A percentile compares a stretch with the other conserved stretches of the same genome.
phyloP scores from a whole-genome alignment of 2,797 vertebrate species.

The Channallabes apus region DNA sequence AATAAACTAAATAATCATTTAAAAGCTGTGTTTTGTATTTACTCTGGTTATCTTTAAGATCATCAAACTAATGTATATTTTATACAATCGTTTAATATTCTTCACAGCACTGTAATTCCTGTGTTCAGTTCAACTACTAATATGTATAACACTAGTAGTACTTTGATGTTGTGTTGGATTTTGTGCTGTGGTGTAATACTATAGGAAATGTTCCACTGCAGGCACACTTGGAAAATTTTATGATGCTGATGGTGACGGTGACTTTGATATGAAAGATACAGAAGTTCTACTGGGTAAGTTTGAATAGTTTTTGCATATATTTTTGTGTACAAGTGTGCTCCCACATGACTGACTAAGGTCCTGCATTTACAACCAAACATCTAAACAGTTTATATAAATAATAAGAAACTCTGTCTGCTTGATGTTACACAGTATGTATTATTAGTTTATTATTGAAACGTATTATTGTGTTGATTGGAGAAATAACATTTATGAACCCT shows the following conservation, averaged over 20 bases:
- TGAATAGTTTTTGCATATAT: neutral
- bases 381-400: neutral
- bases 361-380: neutral
- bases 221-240: conserved; percentile 85
- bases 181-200: neutral
- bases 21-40: too few relatives aligned
- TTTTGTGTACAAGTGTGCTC: neutral
- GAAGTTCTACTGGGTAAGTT: conserved; percentile 94
- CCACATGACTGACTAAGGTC: conserved; percentile 43
- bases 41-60: too few relatives aligned
- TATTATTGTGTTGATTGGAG: neutral
- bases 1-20: too few relatives aligned
- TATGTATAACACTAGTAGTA: neutral
- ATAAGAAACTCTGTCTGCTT: neutral
- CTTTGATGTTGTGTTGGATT: neutral
- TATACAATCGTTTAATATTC: too few relatives aligned
- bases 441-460: neutral
- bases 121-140: neutral
- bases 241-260: conserved; percentile 92
- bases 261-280: conserved; percentile 94
- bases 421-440: neutral
- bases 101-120: neutral
- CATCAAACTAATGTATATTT: too few relatives aligned
- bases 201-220: conserved; percentile 53
- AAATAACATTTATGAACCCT: neutral